Evolutionary conservation across 2,888 invertebrate genomes (phyloP), one percentile per base, ranked within the genome.

Genomic region (Lepidocyrtoides sp.): DNA sequence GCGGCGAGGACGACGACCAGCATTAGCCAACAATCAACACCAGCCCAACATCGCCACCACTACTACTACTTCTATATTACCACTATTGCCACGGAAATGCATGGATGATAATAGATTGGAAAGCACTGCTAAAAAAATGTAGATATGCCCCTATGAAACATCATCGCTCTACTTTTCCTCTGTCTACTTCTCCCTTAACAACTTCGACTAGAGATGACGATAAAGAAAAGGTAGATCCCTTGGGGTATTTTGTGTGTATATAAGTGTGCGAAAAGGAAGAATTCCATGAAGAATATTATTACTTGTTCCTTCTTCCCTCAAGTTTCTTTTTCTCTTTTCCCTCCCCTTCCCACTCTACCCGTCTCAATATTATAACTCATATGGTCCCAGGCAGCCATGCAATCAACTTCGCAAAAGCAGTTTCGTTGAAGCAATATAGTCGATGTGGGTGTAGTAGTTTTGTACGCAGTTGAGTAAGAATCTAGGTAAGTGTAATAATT

Each of bases 191-290:
- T 4, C 23, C 4, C 63, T 29, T 2, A 29, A 29, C 26, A 23
- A 36, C 36, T 36, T 36, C 7, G 36, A 36, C 36, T 17, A 29
- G 8, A 51, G 36, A 66, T 54, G 72, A 82, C 82, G 89, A 60
- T 63, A 72, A 82, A 51, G 81, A 54, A 82, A 89, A 69, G 89
- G 82, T 88, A 57, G 81, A 82, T 89, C 89, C 72, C 89, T 29
- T 69, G 88, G 82, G 82, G 69, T 89, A 57, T 60, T 23, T 88
- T 77, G n/a, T n/a, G n/a, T n/a, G n/a, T n/a, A n/a, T n/a, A n/a
- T 44, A 57, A 41, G 41, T 36, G 32, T 77, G 63, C 41, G 77
- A 75, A 86, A 29, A 23, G 20, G 17, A 79, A 66, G 41, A 88
- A 79, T 66, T 81, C 69, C 81, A 51, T 2, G 23, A 69, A 79